A percentile compares a stretch with the other conserved stretches of the same genome.
These are phyloP conservation scores for Glaucopsyche alexis DNA, from an alignment of 2,888 invertebrate species.

Conservation along the genomic window DNA sequence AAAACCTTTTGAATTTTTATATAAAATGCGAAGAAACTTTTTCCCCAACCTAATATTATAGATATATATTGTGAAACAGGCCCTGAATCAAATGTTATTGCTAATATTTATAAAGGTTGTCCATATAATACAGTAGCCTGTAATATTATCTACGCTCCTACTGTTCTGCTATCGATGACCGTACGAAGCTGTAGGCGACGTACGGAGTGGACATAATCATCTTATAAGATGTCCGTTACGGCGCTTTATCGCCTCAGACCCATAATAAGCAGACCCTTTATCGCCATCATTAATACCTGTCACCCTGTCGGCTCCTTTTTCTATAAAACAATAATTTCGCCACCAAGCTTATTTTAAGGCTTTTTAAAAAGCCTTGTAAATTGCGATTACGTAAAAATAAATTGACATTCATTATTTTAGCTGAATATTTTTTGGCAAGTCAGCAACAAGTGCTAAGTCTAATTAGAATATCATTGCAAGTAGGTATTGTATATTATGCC, in stretches of 20 bases:
- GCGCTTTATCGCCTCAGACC: slow-evolving; percentile 10
- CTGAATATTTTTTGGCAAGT: not conserved
- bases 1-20: too few relatives aligned
- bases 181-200: not conserved
- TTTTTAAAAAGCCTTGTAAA: not conserved
- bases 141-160: not conserved
- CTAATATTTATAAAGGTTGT: not conserved
- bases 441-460: too few relatives aligned
- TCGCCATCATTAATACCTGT: slow-evolving; percentile 13
- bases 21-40: too few relatives aligned
- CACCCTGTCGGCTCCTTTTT: slow-evolving; percentile 12
- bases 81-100: not conserved
- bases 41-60: too few relatives aligned
- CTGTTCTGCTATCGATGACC: not conserved
- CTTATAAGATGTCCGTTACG: slow-evolving; percentile 12
- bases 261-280: slow-evolving; percentile 12
- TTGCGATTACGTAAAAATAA: not conserved
- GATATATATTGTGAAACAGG: too few relatives aligned
- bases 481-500: too few relatives aligned
- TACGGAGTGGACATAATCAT: slow-evolving; percentile 12
- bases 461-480: too few relatives aligned
- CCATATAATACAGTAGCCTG: not conserved
- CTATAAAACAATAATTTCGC: slow-evolving; percentile 4
- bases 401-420: not conserved
- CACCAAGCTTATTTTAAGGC: not conserved